Base-by-base conservation (phyloP, 2,113 vertebrate species). In the Clupea harengus region DNA sequence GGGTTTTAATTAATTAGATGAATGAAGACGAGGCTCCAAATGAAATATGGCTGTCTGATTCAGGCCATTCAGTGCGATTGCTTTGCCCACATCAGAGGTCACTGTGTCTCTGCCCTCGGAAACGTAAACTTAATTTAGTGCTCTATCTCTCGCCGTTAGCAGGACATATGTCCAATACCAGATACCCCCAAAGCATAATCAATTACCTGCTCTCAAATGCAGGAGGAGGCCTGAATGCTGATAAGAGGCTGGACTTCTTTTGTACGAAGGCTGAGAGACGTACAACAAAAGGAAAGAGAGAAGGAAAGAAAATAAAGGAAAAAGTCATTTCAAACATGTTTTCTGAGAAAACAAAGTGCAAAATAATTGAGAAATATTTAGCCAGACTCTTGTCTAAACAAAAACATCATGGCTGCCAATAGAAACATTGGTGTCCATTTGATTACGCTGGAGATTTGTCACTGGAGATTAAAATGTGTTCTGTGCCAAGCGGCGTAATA, bases 61-160 rank as follows among this genome's bases (percentile, higher is more conserved):
- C 28, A 75, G 67, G 67, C 67, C 67, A 75, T 75, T 75, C 67
- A 75, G 67, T 11, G 28, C 28, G 67, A 75, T 75, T 75, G 67
- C 67, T 75, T 75, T 32, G 67, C 67, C 84, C 46, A 46, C 90
- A 91, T 90, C 89, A 90, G 91, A 93, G 94, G 93, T 93, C 93
- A 93, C 84, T 84, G 90, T 91, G 90, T 93, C 89, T 92, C 89
- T 92, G 91, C 89, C 91, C 88, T 88, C 87, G 89, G 91, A 94
- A 39, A 93, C 92, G 93, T 93, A 94, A 94, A 94, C 93, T 91
- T 94, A 92, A 95, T 94, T 95, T 94, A 93, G 89, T 89, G 86
- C 90, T 89, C 92, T 92, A 94, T 95, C 93, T 93, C 88, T 92
- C 90, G 91, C 91, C 90, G 72, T 93, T 92, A 83, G 88, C 81